These are phyloP conservation scores for Dascyllus trimaculatus DNA, from an alignment of 2,113 vertebrate genomes.

Conservation along the genomic window DNA sequence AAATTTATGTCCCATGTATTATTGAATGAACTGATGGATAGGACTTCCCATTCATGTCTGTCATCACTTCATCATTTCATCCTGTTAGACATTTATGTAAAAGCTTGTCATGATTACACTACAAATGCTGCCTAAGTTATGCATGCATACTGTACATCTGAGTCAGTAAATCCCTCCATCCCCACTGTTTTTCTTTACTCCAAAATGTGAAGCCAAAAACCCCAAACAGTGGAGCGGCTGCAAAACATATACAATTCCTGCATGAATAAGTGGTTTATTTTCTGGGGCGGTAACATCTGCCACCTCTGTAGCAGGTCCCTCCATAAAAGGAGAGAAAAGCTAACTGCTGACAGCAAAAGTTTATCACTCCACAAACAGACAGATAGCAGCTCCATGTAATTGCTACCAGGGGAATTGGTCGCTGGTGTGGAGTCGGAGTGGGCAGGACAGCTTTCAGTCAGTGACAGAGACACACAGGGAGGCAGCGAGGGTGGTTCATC, in stretches of 20 bases:
- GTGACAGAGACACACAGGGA: neutral
- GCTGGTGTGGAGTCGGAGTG: slow-evolving; percentile 5
- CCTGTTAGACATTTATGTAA: too few relatives aligned
- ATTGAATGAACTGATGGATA: too few relatives aligned
- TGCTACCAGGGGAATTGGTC: slow-evolving; percentile 5
- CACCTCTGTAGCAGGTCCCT: neutral
- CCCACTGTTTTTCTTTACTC: neutral
- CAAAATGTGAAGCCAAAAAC: neutral
- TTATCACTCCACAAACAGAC: slow-evolving; percentile 39
- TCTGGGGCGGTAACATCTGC: neutral
- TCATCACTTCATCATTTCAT: too few relatives aligned
- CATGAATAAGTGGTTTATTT: neutral
- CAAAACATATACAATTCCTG: neutral
- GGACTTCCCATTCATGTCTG: too few relatives aligned
- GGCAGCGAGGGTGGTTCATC: slow-evolving; percentile 2
- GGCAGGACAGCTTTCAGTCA: slow-evolving; percentile 36
- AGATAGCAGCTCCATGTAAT: slow-evolving; percentile 30
- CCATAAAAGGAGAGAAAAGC: slow-evolving; percentile 10
- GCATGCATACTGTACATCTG: neutral
- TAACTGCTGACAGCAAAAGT: slow-evolving; percentile 35
- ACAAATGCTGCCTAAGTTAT: too few relatives aligned
- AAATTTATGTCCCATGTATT: too few relatives aligned
- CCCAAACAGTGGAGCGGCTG: neutral
- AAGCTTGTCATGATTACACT: too few relatives aligned
- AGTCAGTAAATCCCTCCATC: neutral